A percentile compares a stretch with the other conserved stretches of the same genome.
Evolutionary conservation across 1,140 invertebrate species (phyloP).

Genomic region (Drosophila azteca): DNA sequence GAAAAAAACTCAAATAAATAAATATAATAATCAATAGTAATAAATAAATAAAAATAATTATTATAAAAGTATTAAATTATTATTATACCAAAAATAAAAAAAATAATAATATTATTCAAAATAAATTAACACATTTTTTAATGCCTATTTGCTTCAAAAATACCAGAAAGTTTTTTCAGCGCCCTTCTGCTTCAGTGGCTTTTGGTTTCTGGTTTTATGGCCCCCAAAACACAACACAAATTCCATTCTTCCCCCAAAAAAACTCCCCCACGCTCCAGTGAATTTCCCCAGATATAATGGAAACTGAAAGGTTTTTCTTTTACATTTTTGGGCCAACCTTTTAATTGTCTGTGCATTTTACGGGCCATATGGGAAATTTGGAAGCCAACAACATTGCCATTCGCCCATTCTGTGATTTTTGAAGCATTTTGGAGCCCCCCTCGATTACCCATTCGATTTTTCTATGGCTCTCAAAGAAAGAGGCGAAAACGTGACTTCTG

Average conservation of each 20-base stretch:
- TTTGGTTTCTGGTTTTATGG: background rate
- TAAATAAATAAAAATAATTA: no score
- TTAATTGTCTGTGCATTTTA: slow-evolving; percentile 63
- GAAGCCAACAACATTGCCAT: slow-evolving; percentile 39
- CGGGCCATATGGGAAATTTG: slow-evolving; percentile 67
- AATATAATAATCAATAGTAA: no score
- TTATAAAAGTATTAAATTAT: no score
- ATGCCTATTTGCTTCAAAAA: no score
- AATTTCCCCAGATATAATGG: slow-evolving; percentile 58
- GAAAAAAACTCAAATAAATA: no score
- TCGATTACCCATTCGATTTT: slow-evolving; percentile 68
- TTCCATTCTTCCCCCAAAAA: slow-evolving; percentile 1
- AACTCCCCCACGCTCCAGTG: slow-evolving; percentile 41
- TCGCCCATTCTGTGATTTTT: slow-evolving; percentile 23
- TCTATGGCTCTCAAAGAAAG: slow-evolving; percentile 21
- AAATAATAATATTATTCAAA: no score
- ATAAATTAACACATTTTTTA: no score
- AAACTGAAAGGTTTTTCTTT: slow-evolving; percentile 38
- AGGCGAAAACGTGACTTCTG: slow-evolving; percentile 55
- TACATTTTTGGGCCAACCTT: slow-evolving; percentile 15
- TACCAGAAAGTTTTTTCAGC: no score
- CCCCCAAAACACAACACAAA: slow-evolving; percentile 23
- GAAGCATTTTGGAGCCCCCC: slow-evolving; percentile 23
- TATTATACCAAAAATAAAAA: no score
- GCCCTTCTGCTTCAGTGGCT: slow-evolving; percentile 31